Evolutionary conservation across 1,140 invertebrate genomes (phyloP), one percentile per base, ranked within the genome.

Genomic region (Euborellia annulipes): DNA sequence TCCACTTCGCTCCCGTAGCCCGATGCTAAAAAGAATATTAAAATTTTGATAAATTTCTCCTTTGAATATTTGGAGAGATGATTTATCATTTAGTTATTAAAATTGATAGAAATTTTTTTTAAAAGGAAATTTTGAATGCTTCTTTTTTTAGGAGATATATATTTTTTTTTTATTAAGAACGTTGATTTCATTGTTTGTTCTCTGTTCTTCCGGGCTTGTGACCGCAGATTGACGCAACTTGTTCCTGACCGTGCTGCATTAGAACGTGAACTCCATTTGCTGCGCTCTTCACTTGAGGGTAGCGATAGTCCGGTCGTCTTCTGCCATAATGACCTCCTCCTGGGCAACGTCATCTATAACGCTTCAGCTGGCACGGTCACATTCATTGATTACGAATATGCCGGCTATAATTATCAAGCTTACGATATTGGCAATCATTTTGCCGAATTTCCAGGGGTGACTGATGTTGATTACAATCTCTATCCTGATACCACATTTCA

Each of bases 371-470:
- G 75, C 53, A 69, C 69, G 52, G 78, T 97, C 3, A 79, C 78
- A 17, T 98, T 98, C 61, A 98, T 98, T 55, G 95, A 98, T 66
- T 98, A 89, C 65, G 95, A 98, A 64, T 98, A 98, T 67, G 85
- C 86, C 6, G 82, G 75, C 47, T 80, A 80, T 55, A 98, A 98
- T 67, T 94, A 88, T 67, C 87, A 93, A 64, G 83, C 89, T 1
- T 98, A 76, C 65, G 95, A 98, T 66, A 93, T 98, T 62, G 94
- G 82, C 13, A 96, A 98, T 71, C 93, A 98, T 70, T 98, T 98
- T 70, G 80, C 82, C 56, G 94, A 98, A 74, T 97, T 90, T 75
- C 46, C 57, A 83, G 82, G 82, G 52, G 65, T 87, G 23, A 77
- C 72, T 36, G 69, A 78, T 52, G 75, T 82, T 3, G 80, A 90